Base-by-base conservation (phyloP, 2,113 vertebrate genomes). In the Leuciscus idus region DNA sequence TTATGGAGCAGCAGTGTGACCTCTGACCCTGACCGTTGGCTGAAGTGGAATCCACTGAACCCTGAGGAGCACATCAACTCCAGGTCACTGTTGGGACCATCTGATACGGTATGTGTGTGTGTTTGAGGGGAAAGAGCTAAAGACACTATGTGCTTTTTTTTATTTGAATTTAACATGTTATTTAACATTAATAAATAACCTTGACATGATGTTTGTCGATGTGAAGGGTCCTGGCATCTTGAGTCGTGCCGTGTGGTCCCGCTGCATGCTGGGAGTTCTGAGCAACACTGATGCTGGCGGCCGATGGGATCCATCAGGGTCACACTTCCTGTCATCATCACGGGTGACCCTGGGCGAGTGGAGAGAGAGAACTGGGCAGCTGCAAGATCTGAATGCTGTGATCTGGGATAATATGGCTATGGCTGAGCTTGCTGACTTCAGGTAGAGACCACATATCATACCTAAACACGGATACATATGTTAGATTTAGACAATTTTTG, bases 321-420 rank as follows among this genome's bases (percentile, higher is more conserved):
- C 93, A 23, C 91, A 94, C n/a, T 92, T 97, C 39, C 92, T 97
- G 57, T 94, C 95, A 0, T 95, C 96, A 57, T 98, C 96, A 15
- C 94, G 93, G 0, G 95, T 99, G 86, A 96, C 95, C 28, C 92
- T 99, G 72, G 97, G 97, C 70, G 97, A 97, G 88, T 98, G 96
- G 95, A 92, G 91, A 88, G 96, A 98, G 90, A 95, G 96, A 90
- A 93, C 95, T 68, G 94, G 95, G 80, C 98, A 99, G 92, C 96
- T 99, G 52, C 95, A 93, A 87, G 96, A 98, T 68, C 90, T 98
- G 70, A 96, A 89, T 61, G 90, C 94, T 0, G 92, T 93, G 6
- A 91, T 99, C 79, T 99, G 98, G 98, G 96, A 96, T 87, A 99
- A 99, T 85, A 93, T 98, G 95, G 88, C 95, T 81, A 43, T 97